phyloP scores from a whole-genome alignment of 2,113 vertebrate species.

The Mustelus asterias region DNA sequence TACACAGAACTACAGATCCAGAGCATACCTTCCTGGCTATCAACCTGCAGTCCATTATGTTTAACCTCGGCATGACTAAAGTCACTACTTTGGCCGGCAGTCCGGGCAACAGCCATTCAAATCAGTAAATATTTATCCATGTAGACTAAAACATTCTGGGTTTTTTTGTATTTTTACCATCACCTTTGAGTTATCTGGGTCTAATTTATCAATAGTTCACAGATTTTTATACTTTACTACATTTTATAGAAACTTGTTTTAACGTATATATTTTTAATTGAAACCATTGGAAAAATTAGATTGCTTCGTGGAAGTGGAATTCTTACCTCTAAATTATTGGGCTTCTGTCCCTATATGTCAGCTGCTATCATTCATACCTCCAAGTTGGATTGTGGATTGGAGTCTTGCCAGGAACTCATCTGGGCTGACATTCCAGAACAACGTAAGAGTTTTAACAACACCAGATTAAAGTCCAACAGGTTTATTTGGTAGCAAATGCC shows the following conservation, averaged over 20 bases:
- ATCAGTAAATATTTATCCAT: neutral
- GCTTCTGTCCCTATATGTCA: neutral
- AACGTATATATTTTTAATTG: neutral
- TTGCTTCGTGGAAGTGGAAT: neutral
- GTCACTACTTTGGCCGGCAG: conserved; percentile 41
- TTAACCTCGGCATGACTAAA: conserved; percentile 66
- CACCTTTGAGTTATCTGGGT: neutral
- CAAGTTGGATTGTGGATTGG: neutral
- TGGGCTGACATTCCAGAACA: neutral
- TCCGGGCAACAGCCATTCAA: conserved; percentile 45
- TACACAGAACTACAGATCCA: conserved; percentile 60
- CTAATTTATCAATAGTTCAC: neutral
- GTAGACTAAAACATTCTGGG: neutral
- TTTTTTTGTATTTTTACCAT: neutral
- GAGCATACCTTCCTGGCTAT: conserved; percentile 67
- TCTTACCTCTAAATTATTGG: neutral
- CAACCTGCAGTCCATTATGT: conserved; percentile 75
- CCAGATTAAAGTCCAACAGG: too few relatives aligned
- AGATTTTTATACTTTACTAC: neutral
- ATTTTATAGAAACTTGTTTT: neutral
- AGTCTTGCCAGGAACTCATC: neutral
- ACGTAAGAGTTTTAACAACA: too few relatives aligned
- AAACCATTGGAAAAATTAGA: neutral
- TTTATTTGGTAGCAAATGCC: too few relatives aligned
- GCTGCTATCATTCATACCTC: neutral